Conservation (phyloP, 2,888 invertebrate genomes). For the Parnassius orleans region DNA sequence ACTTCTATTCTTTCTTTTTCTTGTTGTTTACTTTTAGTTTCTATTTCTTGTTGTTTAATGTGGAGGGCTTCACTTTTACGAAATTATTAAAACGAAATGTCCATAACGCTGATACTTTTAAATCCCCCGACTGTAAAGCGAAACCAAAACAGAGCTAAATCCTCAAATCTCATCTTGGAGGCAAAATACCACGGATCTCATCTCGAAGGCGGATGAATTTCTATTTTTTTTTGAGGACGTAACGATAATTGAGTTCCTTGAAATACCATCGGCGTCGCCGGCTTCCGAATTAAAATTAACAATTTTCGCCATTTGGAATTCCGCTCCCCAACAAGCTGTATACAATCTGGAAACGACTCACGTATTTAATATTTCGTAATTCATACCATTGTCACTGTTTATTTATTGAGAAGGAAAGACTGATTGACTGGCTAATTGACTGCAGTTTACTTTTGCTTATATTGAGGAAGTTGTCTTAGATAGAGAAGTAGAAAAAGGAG, state of each 20-base stretch:
- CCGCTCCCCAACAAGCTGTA: constrained; percentile 32
- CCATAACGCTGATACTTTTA: background rate
- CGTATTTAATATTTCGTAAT: background rate
- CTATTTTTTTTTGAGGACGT: constrained; percentile 51
- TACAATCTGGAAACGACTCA: constrained; percentile 33
- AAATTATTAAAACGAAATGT: background rate
- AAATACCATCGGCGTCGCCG: constrained; percentile 36
- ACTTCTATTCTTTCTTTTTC: too few species aligned
- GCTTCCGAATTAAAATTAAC: constrained; percentile 60
- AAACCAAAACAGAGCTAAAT: constrained; percentile 21
- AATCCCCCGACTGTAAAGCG: constrained; percentile 7
- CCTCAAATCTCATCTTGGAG: constrained; percentile 25
- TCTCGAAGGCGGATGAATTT: constrained; percentile 45
- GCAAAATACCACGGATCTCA: constrained; percentile 32
- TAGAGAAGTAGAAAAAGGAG: too few species aligned
- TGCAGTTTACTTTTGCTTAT: too few species aligned
- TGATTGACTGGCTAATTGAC: too few species aligned
- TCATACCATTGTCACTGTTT: too few species aligned
- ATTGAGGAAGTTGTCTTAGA: too few species aligned
- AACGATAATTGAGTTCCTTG: constrained; percentile 65
- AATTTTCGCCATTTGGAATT: constrained; percentile 53
- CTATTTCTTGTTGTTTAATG: too few species aligned
- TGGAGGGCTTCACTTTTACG: background rate
- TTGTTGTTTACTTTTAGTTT: too few species aligned
- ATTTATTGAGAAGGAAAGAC: too few species aligned